Conservation (phyloP, 2,888 invertebrate species). For the Lypha dubia region DNA sequence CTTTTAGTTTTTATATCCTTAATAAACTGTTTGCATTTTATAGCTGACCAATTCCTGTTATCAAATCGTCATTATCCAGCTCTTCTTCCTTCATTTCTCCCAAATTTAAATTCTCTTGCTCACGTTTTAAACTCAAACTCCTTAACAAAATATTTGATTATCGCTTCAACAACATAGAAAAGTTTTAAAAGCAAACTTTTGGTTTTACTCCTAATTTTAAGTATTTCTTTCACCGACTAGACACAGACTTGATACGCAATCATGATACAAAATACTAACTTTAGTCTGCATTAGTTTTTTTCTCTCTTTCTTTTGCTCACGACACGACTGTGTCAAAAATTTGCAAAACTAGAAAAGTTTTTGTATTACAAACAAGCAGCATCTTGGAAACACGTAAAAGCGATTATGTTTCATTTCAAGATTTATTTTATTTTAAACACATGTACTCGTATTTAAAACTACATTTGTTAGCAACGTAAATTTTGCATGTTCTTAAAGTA, state of each 20-base stretch:
- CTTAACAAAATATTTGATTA: conserved; percentile 51
- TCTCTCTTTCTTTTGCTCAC: no score
- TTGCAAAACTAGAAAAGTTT: conserved; percentile 33
- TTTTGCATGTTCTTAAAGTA: neutral
- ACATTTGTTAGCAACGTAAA: neutral
- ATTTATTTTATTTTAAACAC: conserved; percentile 18
- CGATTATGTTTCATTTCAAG: conserved; percentile 54
- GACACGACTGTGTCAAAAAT: conserved; percentile 3
- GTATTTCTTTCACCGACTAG: conserved; percentile 30
- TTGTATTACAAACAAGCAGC: neutral
- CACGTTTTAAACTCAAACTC: conserved; percentile 13
- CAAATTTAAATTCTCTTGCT: neutral
- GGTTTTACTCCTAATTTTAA: conserved; percentile 12
- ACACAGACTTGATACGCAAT: conserved; percentile 15
- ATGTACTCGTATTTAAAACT: neutral
- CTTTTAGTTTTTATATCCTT: no score
- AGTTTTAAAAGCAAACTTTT: neutral
- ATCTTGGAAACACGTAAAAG: conserved; percentile 44
- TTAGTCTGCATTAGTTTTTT: neutral
- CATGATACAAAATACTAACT: conserved; percentile 4
- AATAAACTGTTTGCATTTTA: no score
- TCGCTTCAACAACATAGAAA: conserved; percentile 6
- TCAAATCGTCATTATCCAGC: no score
- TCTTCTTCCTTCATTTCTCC: neutral
- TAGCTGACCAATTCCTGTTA: no score